Percentiles rank a stretch among this genome's conserved stretches.
Conservation (phyloP, 2,797 vertebrate species). For the Tarsius wallacei region DNA sequence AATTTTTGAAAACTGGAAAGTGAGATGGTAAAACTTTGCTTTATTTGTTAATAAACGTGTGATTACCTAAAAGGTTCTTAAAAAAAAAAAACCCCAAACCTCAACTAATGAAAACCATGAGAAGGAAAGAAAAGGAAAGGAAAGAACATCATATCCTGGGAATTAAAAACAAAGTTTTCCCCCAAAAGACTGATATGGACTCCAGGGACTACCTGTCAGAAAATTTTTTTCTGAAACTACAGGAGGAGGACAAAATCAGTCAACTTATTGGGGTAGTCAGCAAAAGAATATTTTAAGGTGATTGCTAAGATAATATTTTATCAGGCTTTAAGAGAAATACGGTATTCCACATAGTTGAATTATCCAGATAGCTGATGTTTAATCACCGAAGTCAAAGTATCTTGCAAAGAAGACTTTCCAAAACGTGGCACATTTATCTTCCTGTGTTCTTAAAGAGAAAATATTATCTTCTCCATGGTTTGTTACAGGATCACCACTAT, state of each 20-base stretch:
- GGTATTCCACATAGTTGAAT: neutral
- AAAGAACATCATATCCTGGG: neutral
- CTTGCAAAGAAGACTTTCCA: neutral
- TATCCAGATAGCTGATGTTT: neutral
- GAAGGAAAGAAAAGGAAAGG: no score
- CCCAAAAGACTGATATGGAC: neutral
- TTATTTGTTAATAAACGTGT: neutral
- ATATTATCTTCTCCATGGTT: neutral
- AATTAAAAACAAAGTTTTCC: neutral
- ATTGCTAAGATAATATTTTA: neutral
- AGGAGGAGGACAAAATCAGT: neutral
- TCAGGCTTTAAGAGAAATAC: neutral
- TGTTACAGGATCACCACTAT: neutral
- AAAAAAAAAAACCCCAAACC: neutral
- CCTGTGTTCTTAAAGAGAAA: neutral
- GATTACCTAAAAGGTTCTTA: neutral
- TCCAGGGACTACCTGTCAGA: neutral
- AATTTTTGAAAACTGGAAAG: neutral
- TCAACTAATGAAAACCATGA: neutral
- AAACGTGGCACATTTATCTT: neutral
- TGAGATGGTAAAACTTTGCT: neutral
- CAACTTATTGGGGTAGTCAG: neutral
- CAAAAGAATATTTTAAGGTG: conserved; percentile 3
- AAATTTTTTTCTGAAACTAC: neutral
- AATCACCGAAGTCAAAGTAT: neutral